Base-by-base conservation (phyloP, 2,888 invertebrate genomes). In the Zygaena filipendulae region DNA sequence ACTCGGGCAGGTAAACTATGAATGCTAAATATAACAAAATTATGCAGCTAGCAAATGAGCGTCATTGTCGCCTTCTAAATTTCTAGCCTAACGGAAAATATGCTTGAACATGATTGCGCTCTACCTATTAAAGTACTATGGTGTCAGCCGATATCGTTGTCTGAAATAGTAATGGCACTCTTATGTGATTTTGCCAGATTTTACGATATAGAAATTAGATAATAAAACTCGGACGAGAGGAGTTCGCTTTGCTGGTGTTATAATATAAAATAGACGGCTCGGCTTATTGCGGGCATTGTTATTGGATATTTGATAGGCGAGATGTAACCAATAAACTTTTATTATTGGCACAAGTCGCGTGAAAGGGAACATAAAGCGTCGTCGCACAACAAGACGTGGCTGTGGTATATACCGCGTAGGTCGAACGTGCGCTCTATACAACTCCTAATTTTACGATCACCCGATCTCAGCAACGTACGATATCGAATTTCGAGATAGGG, bases 401-500 rank as follows among this genome's bases (percentile, higher is more conserved):
- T n/a, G n/a, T n/a, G n/a, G n/a, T 32, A 32, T 14, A 30, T 27
- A 21, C 27, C 29, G 31, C 31, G 35, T 34, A 24, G 26, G 34
- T 25, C 29, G 24, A 29, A 19, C 16, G 11, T 10, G 28, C 49
- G 42, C 33, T 27, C 32, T 30, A 39, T 41, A 34, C 40, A 39
- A 37, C 48, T 52, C 59, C 61, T 68, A 70, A 72, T 72, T 75
- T 75, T 69, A 74, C 66, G 70, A 72, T 51, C 60, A 51, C 52
- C 47, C 59, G 59, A 58, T 61, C 62, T 64, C 59, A 47, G 52
- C 53, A 54, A 58, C 57, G 53, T 56, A 57, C 52, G 56, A 16
- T 16, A 66, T 70, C 67, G 64, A 69, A 69, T 70, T 70, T 72
- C 68, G 68, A 71, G 68, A 62, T 59, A 53, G 48, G 69, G 61